Evolutionary conservation across 2,797 vertebrate species (phyloP), one percentile per base, ranked within the genome.

Genomic region (Poeciliopsis turneri): DNA sequence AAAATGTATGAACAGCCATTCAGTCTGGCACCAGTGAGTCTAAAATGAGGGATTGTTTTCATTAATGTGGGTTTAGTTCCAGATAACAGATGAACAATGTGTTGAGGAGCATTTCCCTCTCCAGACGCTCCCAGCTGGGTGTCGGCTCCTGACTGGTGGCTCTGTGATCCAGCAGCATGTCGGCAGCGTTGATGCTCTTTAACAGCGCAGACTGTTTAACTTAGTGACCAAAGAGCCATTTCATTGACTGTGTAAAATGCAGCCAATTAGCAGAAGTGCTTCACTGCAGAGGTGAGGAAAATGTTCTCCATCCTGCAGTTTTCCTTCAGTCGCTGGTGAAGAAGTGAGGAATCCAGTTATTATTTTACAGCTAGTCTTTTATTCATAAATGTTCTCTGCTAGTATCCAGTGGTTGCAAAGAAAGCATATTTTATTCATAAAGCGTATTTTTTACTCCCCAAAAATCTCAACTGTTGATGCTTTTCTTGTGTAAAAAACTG

Each of bases 201-300:
- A 92, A 88, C 78, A 74, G 83, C 82, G 76, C 83, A 79, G 77
- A 84, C 92, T 90, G 92, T 94, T 55, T 94, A 93, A 91, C 90
- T 92, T 85, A 84, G 90, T 90, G 92, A 92, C 90, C 80, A 91
- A 93, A 93, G 93, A 91, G 90, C 90, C 93, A 92, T 94, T 93
- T 91, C 82, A 93, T 90, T 90, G 92, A 93, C 92, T 95, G 93
- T 95, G 93, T 85, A 84, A 93, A 93, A 93, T 89, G 89, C 87
- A 93, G 93, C 91, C 90, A 93, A 92, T 95, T 95, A 95, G 74
- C 80, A 76, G 64, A 80, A 84, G 77, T 77, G 76, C 82, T 77
- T n/a, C 20, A 16, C 81, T 59, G 79, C 69, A 76, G 78, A 72
- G 71, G 73, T 43, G 51, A 72, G 77, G 23, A 61, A 66, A 61